A percentile compares a stretch with the other conserved stretches of the same genome.
Evolutionary conservation across 2,888 invertebrate species (phyloP).

Genomic region (Luperina testacea): DNA sequence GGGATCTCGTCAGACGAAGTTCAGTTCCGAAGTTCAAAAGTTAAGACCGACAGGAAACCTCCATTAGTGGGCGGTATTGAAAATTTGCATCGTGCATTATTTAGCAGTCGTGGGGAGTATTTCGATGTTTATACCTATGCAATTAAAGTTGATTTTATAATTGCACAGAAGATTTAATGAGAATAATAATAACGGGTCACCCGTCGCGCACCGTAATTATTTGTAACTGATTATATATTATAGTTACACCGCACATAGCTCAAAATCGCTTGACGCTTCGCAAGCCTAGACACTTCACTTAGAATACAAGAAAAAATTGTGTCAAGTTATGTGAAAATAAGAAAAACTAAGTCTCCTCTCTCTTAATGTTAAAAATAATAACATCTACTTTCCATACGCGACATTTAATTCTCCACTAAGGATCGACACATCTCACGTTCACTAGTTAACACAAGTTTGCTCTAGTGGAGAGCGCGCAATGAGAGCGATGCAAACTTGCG

Average conservation of each 20-base stretch:
- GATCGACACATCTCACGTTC: constrained; percentile 31
- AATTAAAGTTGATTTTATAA: neutral
- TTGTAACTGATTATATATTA: neutral
- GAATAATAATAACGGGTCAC: too few species aligned
- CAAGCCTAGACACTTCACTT: neutral
- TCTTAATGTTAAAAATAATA: neutral
- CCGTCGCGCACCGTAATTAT: neutral
- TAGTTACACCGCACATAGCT: neutral
- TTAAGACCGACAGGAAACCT: constrained; percentile 42
- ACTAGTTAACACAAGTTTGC: constrained; percentile 57
- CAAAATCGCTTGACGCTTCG: neutral
- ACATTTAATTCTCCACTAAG: constrained; percentile 5
- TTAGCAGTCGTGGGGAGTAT: neutral
- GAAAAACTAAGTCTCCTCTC: too few species aligned
- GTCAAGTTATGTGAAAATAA: too few species aligned
- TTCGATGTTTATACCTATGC: neutral
- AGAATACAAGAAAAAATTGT: too few species aligned
- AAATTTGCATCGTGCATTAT: constrained; percentile 52
- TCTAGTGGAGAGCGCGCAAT: constrained; percentile 36
- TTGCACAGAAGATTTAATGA: neutral
- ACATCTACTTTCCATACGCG: too few species aligned
- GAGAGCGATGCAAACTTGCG: constrained; percentile 58
- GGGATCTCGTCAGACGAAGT: constrained; percentile 49
- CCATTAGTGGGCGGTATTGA: constrained; percentile 43
- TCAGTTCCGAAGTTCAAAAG: constrained; percentile 55